Evolutionary conservation across 1,140 invertebrate species (phyloP).

Genomic region (Berghia stephanieae): DNA sequence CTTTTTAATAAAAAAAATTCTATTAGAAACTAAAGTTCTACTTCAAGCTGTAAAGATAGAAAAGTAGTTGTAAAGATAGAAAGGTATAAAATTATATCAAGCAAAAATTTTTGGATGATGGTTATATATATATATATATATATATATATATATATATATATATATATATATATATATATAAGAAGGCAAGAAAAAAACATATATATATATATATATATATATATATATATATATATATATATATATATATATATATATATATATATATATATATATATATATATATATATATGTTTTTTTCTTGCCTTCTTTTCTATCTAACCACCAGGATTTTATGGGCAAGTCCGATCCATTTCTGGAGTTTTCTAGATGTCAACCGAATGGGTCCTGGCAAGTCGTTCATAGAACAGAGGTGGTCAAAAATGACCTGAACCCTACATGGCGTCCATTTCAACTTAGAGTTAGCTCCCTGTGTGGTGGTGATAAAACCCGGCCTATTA

Average conservation of each 20-base stretch:
- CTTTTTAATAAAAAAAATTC: too few relatives aligned
- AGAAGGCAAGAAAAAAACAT: too few relatives aligned
- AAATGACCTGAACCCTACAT: conserved; percentile 67
- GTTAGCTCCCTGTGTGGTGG: conserved; percentile 61
- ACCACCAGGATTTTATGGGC: conserved; percentile 71
- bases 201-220: neutral
- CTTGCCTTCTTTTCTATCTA: conserved; percentile 44
- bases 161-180: neutral
- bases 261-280: too few relatives aligned
- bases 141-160: neutral
- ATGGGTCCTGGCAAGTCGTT: conserved; percentile 57
- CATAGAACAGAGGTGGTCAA: conserved; percentile 62
- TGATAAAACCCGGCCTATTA: conserved; percentile 57
- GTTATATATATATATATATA: neutral
- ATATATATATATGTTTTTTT: too few relatives aligned
- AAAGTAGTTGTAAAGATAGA: too few relatives aligned
- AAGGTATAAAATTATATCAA: too few relatives aligned
- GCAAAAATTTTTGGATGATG: too few relatives aligned
- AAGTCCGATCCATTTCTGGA: conserved; percentile 73
- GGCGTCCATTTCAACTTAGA: conserved; percentile 63
- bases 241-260: too few relatives aligned
- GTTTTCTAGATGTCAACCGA: conserved; percentile 68
- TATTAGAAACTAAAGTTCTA: too few relatives aligned
- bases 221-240: neutral
- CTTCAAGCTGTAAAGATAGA: too few relatives aligned